Conservation (phyloP, 2,888 invertebrate genomes). For the Plagiodera versicolora region DNA sequence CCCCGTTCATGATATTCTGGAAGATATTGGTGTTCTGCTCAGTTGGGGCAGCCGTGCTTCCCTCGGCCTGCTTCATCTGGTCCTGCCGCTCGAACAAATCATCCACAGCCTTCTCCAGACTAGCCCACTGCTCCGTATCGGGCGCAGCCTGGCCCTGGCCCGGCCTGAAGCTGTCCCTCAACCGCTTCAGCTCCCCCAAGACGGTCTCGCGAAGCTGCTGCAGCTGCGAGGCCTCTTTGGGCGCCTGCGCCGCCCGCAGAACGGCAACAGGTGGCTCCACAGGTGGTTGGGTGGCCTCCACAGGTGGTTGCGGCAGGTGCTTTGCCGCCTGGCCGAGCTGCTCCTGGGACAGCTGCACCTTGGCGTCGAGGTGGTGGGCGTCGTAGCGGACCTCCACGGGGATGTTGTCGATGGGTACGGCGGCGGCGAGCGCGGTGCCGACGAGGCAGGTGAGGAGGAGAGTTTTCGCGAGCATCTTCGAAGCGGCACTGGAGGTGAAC, state of each 20-base stretch:
- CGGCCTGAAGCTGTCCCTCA: constrained; percentile 32
- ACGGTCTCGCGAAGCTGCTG: constrained; percentile 28
- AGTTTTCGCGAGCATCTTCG: constrained; percentile 26
- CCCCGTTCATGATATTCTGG: constrained; percentile 26
- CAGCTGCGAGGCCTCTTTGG: too few relatives aligned
- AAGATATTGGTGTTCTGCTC: constrained; percentile 31
- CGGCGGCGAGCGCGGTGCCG: constrained; percentile 18
- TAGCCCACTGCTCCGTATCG: constrained; percentile 33
- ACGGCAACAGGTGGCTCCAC: too few relatives aligned
- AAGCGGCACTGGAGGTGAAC: constrained; percentile 20
- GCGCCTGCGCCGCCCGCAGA: too few relatives aligned
- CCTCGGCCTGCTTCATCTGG: background rate
- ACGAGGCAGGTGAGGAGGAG: constrained; percentile 29
- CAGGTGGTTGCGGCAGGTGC: too few relatives aligned
- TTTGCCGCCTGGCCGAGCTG: constrained; percentile 27
- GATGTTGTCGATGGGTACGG: constrained; percentile 40
- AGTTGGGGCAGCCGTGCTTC: background rate
- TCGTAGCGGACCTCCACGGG: constrained; percentile 49
- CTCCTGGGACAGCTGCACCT: constrained; percentile 41
- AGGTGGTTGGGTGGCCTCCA: too few relatives aligned
- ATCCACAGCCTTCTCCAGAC: constrained; percentile 32
- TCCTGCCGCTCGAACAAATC: constrained; percentile 32
- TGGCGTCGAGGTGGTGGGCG: constrained; percentile 42
- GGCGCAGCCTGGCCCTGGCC: constrained; percentile 25
- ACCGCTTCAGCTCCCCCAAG: constrained; percentile 25